Conservation (phyloP, 2,113 vertebrate species). For the Nicator chloris region DNA sequence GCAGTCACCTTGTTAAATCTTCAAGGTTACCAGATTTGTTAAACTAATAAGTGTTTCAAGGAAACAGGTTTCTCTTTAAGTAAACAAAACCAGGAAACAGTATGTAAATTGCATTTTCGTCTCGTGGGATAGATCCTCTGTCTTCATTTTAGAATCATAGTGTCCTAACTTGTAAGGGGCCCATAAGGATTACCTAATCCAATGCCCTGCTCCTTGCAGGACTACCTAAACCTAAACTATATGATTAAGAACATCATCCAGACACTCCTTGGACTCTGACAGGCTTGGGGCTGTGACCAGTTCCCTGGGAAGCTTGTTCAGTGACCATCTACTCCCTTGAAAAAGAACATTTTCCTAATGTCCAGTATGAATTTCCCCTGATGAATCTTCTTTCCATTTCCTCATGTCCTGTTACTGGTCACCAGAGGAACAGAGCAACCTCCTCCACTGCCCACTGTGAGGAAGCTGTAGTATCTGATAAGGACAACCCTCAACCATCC, state of each 20-base stretch:
- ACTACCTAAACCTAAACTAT: background rate
- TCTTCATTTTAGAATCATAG: background rate
- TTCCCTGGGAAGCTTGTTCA: background rate
- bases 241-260: too few species aligned
- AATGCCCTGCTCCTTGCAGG: background rate
- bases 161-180: background rate
- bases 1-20: background rate
- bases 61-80: background rate
- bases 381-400: background rate
- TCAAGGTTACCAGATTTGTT: background rate
- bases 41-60: background rate
- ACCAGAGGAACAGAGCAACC: background rate
- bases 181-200: background rate
- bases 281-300: background rate
- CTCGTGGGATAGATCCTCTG: background rate
- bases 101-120: background rate
- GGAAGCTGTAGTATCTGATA: background rate
- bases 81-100: background rate
- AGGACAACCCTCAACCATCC: background rate
- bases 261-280: background rate
- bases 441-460: background rate
- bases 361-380: background rate
- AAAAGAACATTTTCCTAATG: background rate
- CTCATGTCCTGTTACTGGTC: background rate
- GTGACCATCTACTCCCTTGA: background rate